These are phyloP conservation scores for Drosophila nr. medialis DNA, from an alignment of 2,888 invertebrate species.

Conservation along the genomic window DNA sequence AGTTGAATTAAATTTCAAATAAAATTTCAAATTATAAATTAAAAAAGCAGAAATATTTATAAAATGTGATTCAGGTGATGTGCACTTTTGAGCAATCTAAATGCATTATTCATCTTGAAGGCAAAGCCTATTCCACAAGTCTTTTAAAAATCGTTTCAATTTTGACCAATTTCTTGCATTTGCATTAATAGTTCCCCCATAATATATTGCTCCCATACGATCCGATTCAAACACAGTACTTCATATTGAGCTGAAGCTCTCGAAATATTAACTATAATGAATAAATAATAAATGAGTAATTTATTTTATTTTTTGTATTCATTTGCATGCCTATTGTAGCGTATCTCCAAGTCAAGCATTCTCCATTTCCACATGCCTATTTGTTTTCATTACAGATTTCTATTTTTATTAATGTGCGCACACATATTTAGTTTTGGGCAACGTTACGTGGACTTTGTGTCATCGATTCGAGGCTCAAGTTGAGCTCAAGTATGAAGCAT, in stretches of 20 bases:
- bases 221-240: not conserved
- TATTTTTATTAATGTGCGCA: not conserved
- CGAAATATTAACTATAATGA: not conserved
- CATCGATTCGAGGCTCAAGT: conserved; percentile 2
- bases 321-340: not conserved
- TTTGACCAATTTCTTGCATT: not conserved
- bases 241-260: not conserved
- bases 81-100: no score
- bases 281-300: not conserved
- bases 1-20: no score
- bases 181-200: not conserved
- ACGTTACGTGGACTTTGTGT: conserved; percentile 25
- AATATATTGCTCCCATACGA: not conserved
- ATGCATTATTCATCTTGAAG: not conserved
- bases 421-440: conserved; percentile 13
- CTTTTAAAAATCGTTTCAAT: not conserved
- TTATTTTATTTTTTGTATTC: not conserved
- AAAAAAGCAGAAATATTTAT: no score
- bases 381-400: conserved; percentile 16
- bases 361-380: not conserved
- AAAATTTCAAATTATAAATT: no score
- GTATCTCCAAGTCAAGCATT: not conserved
- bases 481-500: not conserved
- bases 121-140: not conserved
- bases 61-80: not conserved